Conservation (phyloP, 2,113 vertebrate species). For the Arvicanthis niloticus region DNA sequence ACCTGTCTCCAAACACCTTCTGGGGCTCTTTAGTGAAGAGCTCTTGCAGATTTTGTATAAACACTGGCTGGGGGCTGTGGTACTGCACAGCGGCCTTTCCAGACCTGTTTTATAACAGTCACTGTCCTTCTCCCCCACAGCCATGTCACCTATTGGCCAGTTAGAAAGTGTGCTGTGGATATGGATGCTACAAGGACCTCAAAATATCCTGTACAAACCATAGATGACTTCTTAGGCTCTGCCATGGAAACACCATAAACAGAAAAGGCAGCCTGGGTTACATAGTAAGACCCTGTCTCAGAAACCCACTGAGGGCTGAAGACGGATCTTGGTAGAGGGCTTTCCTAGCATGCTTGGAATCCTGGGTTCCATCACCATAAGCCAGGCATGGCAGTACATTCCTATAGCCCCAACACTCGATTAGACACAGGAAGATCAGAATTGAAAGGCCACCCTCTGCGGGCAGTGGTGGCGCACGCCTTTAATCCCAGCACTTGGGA, state of each 20-base stretch:
- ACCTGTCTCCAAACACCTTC: background rate
- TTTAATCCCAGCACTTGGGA: too few relatives aligned
- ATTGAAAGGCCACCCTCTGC: background rate
- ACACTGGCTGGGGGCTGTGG: background rate
- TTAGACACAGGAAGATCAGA: background rate
- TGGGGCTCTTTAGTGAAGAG: background rate
- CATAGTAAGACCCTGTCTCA: background rate
- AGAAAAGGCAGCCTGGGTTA: background rate
- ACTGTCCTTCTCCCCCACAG: background rate
- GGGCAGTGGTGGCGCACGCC: too few relatives aligned
- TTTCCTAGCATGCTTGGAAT: too few relatives aligned
- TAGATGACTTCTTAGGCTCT: background rate
- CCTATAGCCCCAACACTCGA: background rate
- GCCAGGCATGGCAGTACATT: background rate
- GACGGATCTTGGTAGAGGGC: background rate
- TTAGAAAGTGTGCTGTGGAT: background rate
- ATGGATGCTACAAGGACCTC: background rate
- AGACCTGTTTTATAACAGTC: too few relatives aligned
- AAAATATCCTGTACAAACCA: rapidly evolving
- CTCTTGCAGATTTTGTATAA: rapidly evolving
- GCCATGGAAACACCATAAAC: background rate
- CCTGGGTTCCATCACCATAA: background rate
- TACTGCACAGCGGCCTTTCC: background rate
- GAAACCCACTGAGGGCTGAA: background rate
- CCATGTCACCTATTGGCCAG: background rate